Evolutionary conservation across 2,113 vertebrate species (phyloP), one percentile per base, ranked within the genome.

Genomic region (Bufo gargarizans): DNA sequence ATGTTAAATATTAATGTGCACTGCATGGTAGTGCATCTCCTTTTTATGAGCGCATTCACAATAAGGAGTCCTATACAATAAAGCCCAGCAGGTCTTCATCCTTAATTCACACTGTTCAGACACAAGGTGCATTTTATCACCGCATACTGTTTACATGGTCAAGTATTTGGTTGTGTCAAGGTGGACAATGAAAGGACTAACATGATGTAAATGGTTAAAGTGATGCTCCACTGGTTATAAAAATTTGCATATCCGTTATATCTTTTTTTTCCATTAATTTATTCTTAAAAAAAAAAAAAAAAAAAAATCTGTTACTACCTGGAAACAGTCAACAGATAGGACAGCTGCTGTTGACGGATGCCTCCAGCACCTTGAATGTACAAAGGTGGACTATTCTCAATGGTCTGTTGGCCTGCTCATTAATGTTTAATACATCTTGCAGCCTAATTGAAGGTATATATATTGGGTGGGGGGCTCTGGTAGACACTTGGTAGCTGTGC

Each of bases 1-100:
- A 77, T 86, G 55, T 77, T 77, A 76, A 86, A 77, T 77, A 86
- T 61, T 49, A 77, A 77, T 86, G 84, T 77, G 22, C 56, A 58
- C 9, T 74, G 55, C 58, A 45, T 82, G 80, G 47, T 16, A 55
- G 63, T 45, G 33, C n/a, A 19, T 59, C 49, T 58, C 19, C 67
- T 85, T 11, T 47, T 59, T 55, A 33, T 56, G 69, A 47, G 69
- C 10, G 53, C 67, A 85, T 76, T 17, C 50, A 71, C n/a, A 17
- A 55, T 84, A 67, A 50, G 49, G 17, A 82, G 65, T 19, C 63
- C 33, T 6, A 55, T 74, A 17, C 58, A 45, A 16, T 74, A 56
- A n/a, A 85, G 53, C 83, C 74, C 43, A 82, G 50, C 49, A 76
- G 20, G 22, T 2, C 61, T 20, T 17, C 22, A 55, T n/a, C 76